phyloP scores from a whole-genome alignment of 92 coral and sea anemone species.

The Bergia puertoricense region DNA sequence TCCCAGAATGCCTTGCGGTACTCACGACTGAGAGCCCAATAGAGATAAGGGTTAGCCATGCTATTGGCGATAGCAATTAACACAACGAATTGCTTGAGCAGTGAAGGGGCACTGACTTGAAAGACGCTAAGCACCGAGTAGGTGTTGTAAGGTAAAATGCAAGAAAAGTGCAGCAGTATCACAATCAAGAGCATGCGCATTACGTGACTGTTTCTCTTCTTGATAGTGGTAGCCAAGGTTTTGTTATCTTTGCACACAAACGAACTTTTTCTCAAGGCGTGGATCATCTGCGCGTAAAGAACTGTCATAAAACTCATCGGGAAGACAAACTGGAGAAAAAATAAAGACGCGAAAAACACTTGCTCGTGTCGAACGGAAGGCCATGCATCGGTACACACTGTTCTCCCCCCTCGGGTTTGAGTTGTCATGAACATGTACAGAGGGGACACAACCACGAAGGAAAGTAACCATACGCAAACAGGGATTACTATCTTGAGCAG shows the following conservation, averaged over 20 bases:
- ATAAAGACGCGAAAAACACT: slow-evolving; percentile 42
- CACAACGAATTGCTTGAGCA: slow-evolving; percentile 55
- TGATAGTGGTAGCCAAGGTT: not conserved
- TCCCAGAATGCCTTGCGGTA: slow-evolving; percentile 60
- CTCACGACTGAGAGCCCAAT: slow-evolving; percentile 53
- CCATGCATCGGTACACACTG: slow-evolving; percentile 58
- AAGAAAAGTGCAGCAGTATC: slow-evolving; percentile 50
- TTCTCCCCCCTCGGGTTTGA: slow-evolving; percentile 16
- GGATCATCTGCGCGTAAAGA: slow-evolving; percentile 49
- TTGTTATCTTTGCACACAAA: too few species aligned
- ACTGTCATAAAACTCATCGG: slow-evolving; percentile 48
- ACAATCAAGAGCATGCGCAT: slow-evolving; percentile 59
- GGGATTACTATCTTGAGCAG: slow-evolving; percentile 49
- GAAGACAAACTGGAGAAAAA: slow-evolving; percentile 57
- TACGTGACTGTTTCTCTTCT: slow-evolving; percentile 49
- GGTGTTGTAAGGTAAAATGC: slow-evolving; percentile 59
- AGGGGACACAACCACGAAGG: slow-evolving; percentile 47
- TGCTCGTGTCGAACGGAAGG: slow-evolving; percentile 49
- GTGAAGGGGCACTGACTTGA: slow-evolving; percentile 14
- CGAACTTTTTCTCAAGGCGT: not conserved
- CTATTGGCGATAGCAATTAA: slow-evolving; percentile 53
- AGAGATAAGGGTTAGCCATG: slow-evolving; percentile 57
- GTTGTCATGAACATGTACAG: slow-evolving; percentile 52
- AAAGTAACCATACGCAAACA: slow-evolving; percentile 43
- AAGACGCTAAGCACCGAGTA: slow-evolving; percentile 49